Conservation (phyloP, 2,888 invertebrate species). For the Strigamia transsilvanica region DNA sequence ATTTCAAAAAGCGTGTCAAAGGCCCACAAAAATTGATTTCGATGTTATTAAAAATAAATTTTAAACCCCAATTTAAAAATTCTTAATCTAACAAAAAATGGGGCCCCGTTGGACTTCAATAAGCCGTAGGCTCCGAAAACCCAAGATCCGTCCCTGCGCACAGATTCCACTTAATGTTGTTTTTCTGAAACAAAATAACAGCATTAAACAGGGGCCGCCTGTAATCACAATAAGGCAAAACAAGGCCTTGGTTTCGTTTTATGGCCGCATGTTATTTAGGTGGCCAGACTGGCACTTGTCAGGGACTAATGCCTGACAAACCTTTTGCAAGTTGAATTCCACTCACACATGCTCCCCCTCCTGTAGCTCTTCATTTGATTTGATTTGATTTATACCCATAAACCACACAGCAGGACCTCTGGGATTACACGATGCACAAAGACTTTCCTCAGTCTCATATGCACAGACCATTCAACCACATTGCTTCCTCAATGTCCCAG, state of each 20-base stretch:
- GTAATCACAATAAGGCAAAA: too few relatives aligned
- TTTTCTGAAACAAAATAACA: too few relatives aligned
- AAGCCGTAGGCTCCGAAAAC: too few relatives aligned
- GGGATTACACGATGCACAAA: conserved; percentile 27
- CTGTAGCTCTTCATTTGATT: conserved; percentile 39
- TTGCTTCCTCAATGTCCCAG: background rate
- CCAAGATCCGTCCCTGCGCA: too few relatives aligned
- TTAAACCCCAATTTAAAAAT: too few relatives aligned
- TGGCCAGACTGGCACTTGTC: background rate
- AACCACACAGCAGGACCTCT: conserved; percentile 34
- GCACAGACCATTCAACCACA: background rate
- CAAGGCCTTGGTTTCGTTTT: background rate
- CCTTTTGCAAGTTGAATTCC: background rate
- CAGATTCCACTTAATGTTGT: too few relatives aligned
- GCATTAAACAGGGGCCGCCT: too few relatives aligned
- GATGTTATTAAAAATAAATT: too few relatives aligned
- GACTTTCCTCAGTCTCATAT: conserved; percentile 8
- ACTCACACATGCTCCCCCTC: background rate
- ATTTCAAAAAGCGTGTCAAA: too few relatives aligned
- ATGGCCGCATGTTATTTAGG: background rate
- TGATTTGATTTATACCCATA: conserved; percentile 37
- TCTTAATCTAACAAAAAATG: too few relatives aligned
- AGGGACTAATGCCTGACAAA: background rate
- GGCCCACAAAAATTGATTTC: too few relatives aligned
- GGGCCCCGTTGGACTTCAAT: too few relatives aligned